Evolutionary conservation across 23 tunicate genomes (phyloP), one percentile per base, ranked within the genome.

Genomic region (Trididemnum clinides): DNA sequence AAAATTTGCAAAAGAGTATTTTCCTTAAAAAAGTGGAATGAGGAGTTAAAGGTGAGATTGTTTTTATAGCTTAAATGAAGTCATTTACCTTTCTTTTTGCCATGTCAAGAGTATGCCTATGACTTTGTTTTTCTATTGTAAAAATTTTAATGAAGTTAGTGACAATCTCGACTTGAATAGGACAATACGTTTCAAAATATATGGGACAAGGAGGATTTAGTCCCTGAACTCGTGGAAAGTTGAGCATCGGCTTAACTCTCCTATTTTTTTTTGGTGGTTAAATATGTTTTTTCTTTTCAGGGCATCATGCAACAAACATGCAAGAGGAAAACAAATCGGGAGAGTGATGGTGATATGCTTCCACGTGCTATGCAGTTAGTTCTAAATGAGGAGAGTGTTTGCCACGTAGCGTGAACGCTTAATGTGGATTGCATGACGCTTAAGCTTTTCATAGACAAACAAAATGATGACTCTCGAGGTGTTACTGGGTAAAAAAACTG

Each of bases 201-300:
- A 10, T 23, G 23, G n/a, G 23, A 19, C 6, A 19, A 62, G 69
- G 69, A 62, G 69, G n/a, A 23, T 62, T 62, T 20, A 62, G 23
- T 23, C 69, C 15, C 5, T 62, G 23, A 62, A 19, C 26, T 22
- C 6, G 5, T 19, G 69, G 69, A 62, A 22, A n/a, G 69, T 62
- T 62, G 69, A 62, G 69, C 69, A 20, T 19, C n/a, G 25, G 69
- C 69, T 62, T 23, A 62, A 62, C 23, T 62, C 69, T 62, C 69
- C 69, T 62, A 22, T 62, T 62, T 19, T 19, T 19, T n/a, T 19
- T 5, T 20, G 6, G 23, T 18, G 15, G 23, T 6, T 62, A 12
- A 62, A 62, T 12, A 20, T 12, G 15, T 4, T 12, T 62, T 62
- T 62, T 62, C 23, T 62, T 19, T 62, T 62, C 69, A 62, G 69